Evolutionary conservation across 2,888 invertebrate species (phyloP), one percentile per base, ranked within the genome.

Genomic region (Hyppa rectilinea): DNA sequence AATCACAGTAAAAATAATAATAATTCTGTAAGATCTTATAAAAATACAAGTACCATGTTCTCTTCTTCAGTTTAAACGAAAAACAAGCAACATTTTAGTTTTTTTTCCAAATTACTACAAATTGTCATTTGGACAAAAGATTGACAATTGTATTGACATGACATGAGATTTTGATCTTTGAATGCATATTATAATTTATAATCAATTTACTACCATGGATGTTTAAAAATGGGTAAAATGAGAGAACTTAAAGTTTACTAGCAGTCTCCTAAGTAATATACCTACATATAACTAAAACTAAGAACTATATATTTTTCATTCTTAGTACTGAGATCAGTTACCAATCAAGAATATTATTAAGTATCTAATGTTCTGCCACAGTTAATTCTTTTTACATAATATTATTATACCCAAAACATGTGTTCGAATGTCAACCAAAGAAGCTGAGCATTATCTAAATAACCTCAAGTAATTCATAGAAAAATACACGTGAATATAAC

Each of bases 261-360:
- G 65, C 75, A 81, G 77, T 75, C 63, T 76, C 72, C 63, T 80
- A 80, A 59, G 50, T 50, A 74, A 72, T 49, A 67, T 49, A 49
- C 14, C 12, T 50, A 36, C 1, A 4, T 36, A 50, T 26, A 71
- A 70, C 62, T 79, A 72, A 75, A 75, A 72, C 71, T 79, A 78
- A 80, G 14, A 74, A 71, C 34, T 63, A 68, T 56, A 58, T 59
- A 40, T 50, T 64, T 60, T 69, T 58, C 64, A 71, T 75, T 63
- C 47, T 70, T 69, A 70, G 79, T 81, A 85, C 72, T 88, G 88
- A 89, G 88, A 89, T 89, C 88, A 86, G 71, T 80, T 80, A 85
- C 68, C 77, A 81, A 88, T 81, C 79, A 67, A 61, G 56, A 76
- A 71, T 60, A 65, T 55, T 61, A 55, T 45, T 34, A n/a, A n/a